Evolutionary conservation across 2,888 invertebrate genomes (phyloP).

Genomic region (Acleris literana): DNA sequence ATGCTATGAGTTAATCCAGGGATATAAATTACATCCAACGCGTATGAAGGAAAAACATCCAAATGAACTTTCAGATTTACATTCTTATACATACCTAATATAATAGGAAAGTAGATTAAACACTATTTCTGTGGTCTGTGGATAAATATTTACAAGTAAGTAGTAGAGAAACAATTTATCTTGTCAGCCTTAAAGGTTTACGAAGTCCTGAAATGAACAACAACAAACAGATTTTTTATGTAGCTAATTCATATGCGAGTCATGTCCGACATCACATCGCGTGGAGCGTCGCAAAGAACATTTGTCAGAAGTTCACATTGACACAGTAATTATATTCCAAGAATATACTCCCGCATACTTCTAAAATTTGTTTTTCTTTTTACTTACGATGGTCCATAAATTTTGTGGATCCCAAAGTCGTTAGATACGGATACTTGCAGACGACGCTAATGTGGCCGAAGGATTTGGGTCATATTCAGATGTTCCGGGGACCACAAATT

Average conservation of each 20-base stretch:
- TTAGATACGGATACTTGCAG: slow-evolving; percentile 27
- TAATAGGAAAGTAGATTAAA: no score
- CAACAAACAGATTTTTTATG: slow-evolving; percentile 23
- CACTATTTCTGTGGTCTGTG: no score
- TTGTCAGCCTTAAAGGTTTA: slow-evolving; percentile 1
- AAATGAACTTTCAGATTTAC: no score
- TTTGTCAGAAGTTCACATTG: slow-evolving; percentile 66
- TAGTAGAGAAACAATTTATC: background rate
- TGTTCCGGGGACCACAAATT: slow-evolving; percentile 26
- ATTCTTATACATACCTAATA: no score
- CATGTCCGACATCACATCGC: slow-evolving; percentile 61
- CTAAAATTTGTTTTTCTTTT: slow-evolving; percentile 15
- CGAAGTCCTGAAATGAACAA: slow-evolving; percentile 12
- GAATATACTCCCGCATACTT: slow-evolving; percentile 21
- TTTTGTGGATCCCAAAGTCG: slow-evolving; percentile 8
- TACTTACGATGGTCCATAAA: slow-evolving; percentile 12
- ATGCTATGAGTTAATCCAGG: no score
- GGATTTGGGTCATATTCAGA: slow-evolving; percentile 8
- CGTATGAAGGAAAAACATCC: no score
- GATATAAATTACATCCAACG: no score
- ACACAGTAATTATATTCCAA: slow-evolving; percentile 48
- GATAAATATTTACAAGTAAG: background rate
- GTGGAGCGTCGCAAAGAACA: slow-evolving; percentile 67
- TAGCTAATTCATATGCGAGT: slow-evolving; percentile 65
- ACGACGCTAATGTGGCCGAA: slow-evolving; percentile 12